phyloP scores from a whole-genome alignment of 1,140 invertebrate species.

The Lordiphosa stackelbergi region DNA sequence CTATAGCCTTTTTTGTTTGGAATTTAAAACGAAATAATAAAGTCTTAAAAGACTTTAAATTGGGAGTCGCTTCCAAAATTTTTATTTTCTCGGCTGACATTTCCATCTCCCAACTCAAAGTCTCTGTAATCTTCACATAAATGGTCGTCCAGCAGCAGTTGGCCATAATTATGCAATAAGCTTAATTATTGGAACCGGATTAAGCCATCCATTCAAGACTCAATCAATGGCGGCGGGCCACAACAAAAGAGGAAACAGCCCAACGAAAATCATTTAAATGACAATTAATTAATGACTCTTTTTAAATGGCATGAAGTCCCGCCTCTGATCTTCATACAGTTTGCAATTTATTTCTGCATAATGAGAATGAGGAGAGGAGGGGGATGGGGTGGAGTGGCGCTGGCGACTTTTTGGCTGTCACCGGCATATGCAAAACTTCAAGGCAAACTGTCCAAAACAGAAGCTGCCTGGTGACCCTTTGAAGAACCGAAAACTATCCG shows the following conservation, averaged over 20 bases:
- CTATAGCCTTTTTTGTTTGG: no score
- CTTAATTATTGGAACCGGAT: constrained; percentile 51
- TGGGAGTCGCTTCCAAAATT: no score
- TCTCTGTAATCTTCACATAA: constrained; percentile 1
- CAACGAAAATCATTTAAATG: constrained; percentile 65
- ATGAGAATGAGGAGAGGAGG: constrained; percentile 9
- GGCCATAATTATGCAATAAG: constrained; percentile 63
- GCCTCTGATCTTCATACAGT: constrained; percentile 2
- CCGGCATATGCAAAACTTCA: constrained; percentile 45
- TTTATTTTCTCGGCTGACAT: no score
- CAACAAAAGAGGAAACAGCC: constrained; percentile 27
- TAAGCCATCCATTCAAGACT: constrained; percentile 37
- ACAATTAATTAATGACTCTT: constrained; percentile 70
- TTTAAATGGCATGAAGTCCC: constrained; percentile 47
- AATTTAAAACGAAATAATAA: no score
- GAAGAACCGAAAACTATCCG: constrained; percentile 55
- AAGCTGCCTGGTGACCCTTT: constrained; percentile 35
- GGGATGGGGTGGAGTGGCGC: background rate
- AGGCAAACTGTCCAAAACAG: constrained; percentile 49
- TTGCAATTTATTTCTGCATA: constrained; percentile 32
- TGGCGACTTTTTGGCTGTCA: constrained; percentile 37
- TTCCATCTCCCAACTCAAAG: background rate
- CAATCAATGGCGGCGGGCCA: constrained; percentile 42
- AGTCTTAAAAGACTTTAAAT: no score
- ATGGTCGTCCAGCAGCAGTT: constrained; percentile 5